phyloP scores from a whole-genome alignment of 1,140 invertebrate species.

The Hermetia illucens region DNA sequence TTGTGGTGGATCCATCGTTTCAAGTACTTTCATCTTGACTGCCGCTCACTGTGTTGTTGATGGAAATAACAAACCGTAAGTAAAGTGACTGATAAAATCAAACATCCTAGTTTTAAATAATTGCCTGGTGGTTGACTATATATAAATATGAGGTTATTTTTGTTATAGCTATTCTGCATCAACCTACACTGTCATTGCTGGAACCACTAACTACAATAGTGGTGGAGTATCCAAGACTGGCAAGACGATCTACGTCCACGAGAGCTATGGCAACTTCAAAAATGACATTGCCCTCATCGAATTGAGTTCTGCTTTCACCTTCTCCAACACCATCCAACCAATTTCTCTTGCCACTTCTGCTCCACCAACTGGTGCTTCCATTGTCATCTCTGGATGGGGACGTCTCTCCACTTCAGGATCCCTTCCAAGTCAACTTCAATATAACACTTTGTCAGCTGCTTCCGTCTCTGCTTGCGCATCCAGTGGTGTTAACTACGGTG shows the following conservation, averaged over 20 bases:
- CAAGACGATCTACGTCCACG: conserved; percentile 24
- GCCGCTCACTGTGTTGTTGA: no score
- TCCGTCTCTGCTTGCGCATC: conserved; percentile 8
- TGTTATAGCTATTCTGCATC: conserved; percentile 5
- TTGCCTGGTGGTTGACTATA: no score
- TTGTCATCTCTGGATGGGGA: conserved; percentile 36
- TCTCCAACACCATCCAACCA: conserved; percentile 21
- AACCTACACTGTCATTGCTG: conserved; percentile 18
- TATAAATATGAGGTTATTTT: no score
- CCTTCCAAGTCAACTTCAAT: conserved; percentile 16
- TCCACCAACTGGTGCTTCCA: conserved; percentile 14
- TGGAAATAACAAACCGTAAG: no score
- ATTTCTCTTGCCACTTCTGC: conserved; percentile 19
- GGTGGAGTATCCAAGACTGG: conserved; percentile 21
- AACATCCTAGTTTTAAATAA: no score
- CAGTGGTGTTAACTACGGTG: conserved; percentile 8
- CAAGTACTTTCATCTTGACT: no score
- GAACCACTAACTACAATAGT: conserved; percentile 17
- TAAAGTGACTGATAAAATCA: no score
- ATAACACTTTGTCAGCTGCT: conserved; percentile 8
- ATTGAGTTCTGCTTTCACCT: conserved; percentile 20
- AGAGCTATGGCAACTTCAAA: conserved; percentile 16
- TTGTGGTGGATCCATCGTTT: no score
- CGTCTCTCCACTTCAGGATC: conserved; percentile 16
- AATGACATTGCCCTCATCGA: conserved; percentile 37